Conservation (phyloP, 2,888 invertebrate species). For the Hirudinaria manillensis region DNA sequence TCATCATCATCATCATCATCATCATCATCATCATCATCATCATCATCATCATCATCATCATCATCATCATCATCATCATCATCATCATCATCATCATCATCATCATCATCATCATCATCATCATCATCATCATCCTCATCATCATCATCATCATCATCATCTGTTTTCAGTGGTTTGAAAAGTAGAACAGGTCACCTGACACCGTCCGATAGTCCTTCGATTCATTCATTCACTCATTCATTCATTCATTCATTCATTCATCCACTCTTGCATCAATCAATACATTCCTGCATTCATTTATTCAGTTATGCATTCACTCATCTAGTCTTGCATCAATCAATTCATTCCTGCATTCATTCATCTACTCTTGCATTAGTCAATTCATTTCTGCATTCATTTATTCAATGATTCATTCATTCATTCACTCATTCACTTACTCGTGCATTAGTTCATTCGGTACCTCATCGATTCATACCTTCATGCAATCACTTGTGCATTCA, state of each 20-base stretch:
- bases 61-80: constrained; percentile 24
- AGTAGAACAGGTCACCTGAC: too few species aligned
- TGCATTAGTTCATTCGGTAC: not conserved
- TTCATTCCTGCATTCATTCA: constrained; percentile 4
- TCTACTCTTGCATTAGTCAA: not conserved
- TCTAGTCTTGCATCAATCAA: not conserved
- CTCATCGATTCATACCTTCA: not conserved
- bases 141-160: constrained; percentile 23
- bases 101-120: constrained; percentile 24
- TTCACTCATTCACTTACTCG: not conserved
- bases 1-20: constrained; percentile 31
- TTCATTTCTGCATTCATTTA: not conserved
- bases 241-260: not conserved
- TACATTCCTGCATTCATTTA: not conserved
- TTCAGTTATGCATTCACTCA: constrained; percentile 11
- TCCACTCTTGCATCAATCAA: not conserved
- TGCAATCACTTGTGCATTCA: not conserved
- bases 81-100: constrained; percentile 24
- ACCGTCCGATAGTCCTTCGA: not conserved
- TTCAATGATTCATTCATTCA: not conserved
- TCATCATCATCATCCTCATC: not conserved
- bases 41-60: constrained; percentile 13
- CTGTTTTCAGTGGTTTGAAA: too few species aligned
- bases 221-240: not conserved
- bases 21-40: constrained; percentile 21